Percentiles rank a stretch among this genome's conserved stretches.
These are phyloP conservation scores for Tuta absoluta DNA, from an alignment of 2,888 invertebrate genomes.

Conservation along the genomic window DNA sequence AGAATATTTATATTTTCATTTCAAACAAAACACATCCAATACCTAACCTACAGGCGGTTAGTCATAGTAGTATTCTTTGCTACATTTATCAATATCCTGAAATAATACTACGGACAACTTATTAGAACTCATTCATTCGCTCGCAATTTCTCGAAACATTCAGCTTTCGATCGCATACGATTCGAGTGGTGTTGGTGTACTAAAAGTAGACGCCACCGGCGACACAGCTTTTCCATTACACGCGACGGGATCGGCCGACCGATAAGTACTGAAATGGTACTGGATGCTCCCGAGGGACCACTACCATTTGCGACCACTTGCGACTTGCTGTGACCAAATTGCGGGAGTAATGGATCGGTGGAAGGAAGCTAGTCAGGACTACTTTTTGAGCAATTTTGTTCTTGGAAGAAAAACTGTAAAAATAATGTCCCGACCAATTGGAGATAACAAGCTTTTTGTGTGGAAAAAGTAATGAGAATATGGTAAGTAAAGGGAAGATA, in stretches of 20 bases:
- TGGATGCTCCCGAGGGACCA: slow-evolving; percentile 38
- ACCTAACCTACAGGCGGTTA: no score
- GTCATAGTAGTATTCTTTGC: no score
- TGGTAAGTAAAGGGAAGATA: neutral
- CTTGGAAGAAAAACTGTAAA: neutral
- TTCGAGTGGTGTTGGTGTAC: slow-evolving; percentile 20
- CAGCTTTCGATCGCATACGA: slow-evolving; percentile 12
- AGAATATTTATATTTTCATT: no score
- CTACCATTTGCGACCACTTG: slow-evolving; percentile 29
- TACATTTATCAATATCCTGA: neutral
- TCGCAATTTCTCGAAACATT: slow-evolving; percentile 3
- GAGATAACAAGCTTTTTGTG: neutral
- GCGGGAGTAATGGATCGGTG: slow-evolving; percentile 11
- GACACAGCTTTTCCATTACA: slow-evolving; percentile 63
- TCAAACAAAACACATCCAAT: no score
- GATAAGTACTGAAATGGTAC: slow-evolving; percentile 42
- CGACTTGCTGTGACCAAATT: slow-evolving; percentile 16
- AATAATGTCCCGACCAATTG: neutral
- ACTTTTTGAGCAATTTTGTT: slow-evolving; percentile 5
- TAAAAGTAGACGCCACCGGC: slow-evolving; percentile 31
- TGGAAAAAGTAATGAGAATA: neutral
- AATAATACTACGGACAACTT: neutral
- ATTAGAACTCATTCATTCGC: neutral
- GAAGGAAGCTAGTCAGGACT: neutral
- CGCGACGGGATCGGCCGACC: slow-evolving; percentile 42